These are phyloP conservation scores for Cecropterus lyciades DNA, from an alignment of 1,140 invertebrate genomes.

Conservation along the genomic window DNA sequence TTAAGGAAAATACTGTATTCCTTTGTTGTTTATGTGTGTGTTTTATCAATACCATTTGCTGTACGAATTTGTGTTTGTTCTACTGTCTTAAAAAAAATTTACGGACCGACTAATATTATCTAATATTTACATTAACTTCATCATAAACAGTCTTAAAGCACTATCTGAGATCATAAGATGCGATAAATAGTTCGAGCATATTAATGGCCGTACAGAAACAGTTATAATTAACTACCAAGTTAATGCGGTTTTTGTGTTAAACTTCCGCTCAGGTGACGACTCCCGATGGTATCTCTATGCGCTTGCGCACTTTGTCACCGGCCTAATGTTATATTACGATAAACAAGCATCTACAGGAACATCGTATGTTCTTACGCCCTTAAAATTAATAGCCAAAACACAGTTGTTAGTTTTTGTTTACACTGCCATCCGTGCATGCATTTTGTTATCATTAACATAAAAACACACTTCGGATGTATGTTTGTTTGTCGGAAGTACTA, in stretches of 20 bases:
- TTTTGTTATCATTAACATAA: conserved; percentile 66
- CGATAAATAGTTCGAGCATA: conserved; percentile 29
- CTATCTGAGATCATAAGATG: conserved; percentile 14
- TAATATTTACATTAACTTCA: conserved; percentile 6
- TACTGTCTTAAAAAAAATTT: no score
- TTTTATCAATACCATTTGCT: no score
- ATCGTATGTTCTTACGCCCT: conserved; percentile 49
- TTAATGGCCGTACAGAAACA: conserved; percentile 49
- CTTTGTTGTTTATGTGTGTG: no score
- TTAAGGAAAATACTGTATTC: no score
- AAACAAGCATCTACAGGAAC: conserved; percentile 45
- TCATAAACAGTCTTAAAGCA: conserved; percentile 1
- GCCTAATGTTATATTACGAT: conserved; percentile 53
- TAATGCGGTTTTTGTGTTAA: conserved; percentile 78
- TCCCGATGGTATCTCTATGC: conserved; percentile 58
- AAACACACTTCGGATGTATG: conserved; percentile 37
- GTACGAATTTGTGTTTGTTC: no score
- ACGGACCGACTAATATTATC: not conserved
- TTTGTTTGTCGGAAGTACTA: not conserved
- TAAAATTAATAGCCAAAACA: conserved; percentile 64
- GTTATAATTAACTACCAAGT: conserved; percentile 62
- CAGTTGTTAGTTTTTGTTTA: conserved; percentile 54
- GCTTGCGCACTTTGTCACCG: conserved; percentile 62
- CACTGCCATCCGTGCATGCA: conserved; percentile 48
- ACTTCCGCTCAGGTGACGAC: conserved; percentile 78